These are phyloP conservation scores for Crax fasciolata DNA, from an alignment of 2,797 vertebrate species.

Conservation along the genomic window DNA sequence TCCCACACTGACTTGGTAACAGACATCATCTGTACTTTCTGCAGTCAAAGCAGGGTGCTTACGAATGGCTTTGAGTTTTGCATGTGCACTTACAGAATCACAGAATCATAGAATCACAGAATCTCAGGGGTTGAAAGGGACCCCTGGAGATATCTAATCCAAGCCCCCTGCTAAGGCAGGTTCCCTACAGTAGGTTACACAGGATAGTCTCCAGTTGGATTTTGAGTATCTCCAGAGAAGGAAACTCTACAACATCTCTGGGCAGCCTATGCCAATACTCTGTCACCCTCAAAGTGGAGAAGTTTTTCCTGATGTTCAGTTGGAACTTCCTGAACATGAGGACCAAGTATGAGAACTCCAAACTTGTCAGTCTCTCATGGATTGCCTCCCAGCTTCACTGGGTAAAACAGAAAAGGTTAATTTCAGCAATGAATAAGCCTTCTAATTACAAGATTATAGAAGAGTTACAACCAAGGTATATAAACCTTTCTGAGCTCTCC, in stretches of 20 bases:
- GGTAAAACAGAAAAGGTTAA: neutral
- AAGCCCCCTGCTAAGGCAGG: too few species aligned
- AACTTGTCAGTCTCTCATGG: neutral
- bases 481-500: neutral
- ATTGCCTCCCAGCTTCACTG: neutral
- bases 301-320: too few species aligned
- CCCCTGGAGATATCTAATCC: too few species aligned
- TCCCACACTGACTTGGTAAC: neutral
- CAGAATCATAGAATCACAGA: too few species aligned
- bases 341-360: neutral
- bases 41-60: neutral
- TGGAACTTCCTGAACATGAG: too few species aligned
- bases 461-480: neutral
- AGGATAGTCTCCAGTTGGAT: too few species aligned
- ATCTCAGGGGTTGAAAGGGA: too few species aligned
- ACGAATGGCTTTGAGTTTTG: neutral
- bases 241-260: too few species aligned
- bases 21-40: neutral
- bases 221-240: too few species aligned
- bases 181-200: too few species aligned
- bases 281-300: too few species aligned
- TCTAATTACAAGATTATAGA: neutral
- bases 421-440: neutral
- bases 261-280: too few species aligned
- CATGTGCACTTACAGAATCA: neutral